Percentiles rank a stretch among this genome's conserved stretches.
phyloP scores from a whole-genome alignment of 2,888 invertebrate genomes.

The Germaria angustata region DNA sequence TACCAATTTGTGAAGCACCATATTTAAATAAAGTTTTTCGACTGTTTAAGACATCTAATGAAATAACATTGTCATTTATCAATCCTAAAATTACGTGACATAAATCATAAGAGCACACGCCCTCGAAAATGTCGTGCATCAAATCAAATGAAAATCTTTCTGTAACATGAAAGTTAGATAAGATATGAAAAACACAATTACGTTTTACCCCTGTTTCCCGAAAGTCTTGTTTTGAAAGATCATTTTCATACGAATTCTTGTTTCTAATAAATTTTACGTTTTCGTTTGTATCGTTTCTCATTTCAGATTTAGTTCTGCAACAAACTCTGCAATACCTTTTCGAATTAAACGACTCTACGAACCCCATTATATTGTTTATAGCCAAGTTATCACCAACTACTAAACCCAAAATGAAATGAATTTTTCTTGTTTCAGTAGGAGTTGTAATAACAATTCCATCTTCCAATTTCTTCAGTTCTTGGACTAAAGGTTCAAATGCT shows the following conservation, averaged over 20 bases:
- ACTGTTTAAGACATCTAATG: slow-evolving; percentile 47
- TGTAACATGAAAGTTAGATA: slow-evolving; percentile 63
- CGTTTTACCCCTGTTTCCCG: slow-evolving; percentile 67
- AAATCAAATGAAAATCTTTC: slow-evolving; percentile 65
- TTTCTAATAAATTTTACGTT: slow-evolving; percentile 54
- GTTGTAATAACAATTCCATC: slow-evolving; percentile 51
- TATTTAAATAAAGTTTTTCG: slow-evolving; percentile 58
- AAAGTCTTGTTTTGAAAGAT: slow-evolving; percentile 56
- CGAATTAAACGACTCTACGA: slow-evolving; percentile 66
- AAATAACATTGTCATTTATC: slow-evolving; percentile 53
- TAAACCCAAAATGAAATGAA: slow-evolving; percentile 68
- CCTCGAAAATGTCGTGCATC: slow-evolving; percentile 66
- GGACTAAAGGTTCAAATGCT: slow-evolving; percentile 58
- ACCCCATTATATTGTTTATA: slow-evolving; percentile 61
- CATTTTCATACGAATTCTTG: slow-evolving; percentile 57
- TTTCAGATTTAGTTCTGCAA: slow-evolving; percentile 59
- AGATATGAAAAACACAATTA: slow-evolving; percentile 56
- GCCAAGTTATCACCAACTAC: slow-evolving; percentile 64
- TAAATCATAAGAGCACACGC: slow-evolving; percentile 59
- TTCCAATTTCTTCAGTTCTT: slow-evolving; percentile 65
- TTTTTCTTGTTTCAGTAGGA: slow-evolving; percentile 27
- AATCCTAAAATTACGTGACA: slow-evolving; percentile 54
- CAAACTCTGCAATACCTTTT: slow-evolving; percentile 67
- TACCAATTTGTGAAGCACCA: slow-evolving; percentile 53
- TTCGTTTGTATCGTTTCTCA: slow-evolving; percentile 59